Evolutionary conservation across 2,888 invertebrate genomes (phyloP).

Genomic region (Parnassius glacialis): DNA sequence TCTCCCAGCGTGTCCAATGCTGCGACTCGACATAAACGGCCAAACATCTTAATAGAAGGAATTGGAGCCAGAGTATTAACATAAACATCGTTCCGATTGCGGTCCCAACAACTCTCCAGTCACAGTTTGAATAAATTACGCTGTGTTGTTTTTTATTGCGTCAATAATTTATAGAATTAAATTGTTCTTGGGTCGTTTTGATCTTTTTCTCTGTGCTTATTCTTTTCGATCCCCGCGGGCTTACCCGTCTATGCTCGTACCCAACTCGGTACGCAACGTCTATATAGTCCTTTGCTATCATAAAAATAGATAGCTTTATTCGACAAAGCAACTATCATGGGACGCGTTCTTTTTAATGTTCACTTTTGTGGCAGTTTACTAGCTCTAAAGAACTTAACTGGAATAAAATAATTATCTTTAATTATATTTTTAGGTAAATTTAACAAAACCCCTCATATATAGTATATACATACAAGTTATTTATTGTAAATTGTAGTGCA

Average conservation of each 20-base stretch:
- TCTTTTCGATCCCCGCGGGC: conserved; percentile 44
- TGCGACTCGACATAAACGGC: conserved; percentile 54
- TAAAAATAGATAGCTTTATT: conserved; percentile 65
- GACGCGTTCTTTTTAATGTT: conserved; percentile 38
- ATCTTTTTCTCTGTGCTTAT: conserved; percentile 39
- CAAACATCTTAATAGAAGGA: conserved; percentile 68
- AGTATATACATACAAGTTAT: too few species aligned
- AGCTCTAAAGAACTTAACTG: background rate
- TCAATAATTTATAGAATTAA: conserved; percentile 70
- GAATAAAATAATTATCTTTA: too few species aligned
- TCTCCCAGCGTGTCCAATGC: conserved; percentile 43
- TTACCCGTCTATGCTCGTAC: conserved; percentile 30
- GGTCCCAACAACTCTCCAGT: conserved; percentile 56
- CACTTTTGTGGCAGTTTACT: background rate
- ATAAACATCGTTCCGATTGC: conserved; percentile 70
- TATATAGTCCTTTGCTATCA: conserved; percentile 34
- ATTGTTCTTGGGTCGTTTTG: conserved; percentile 49
- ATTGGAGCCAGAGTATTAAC: conserved; percentile 53
- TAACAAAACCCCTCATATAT: too few species aligned
- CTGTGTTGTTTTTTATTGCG: conserved; percentile 63
- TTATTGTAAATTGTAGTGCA: too few species aligned
- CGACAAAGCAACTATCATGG: conserved; percentile 43
- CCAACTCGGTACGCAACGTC: conserved; percentile 37
- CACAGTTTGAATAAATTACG: conserved; percentile 70
- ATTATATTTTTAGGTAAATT: too few species aligned